These are phyloP conservation scores for Metopia argyrocephala DNA, from an alignment of 2,888 invertebrate genomes.

Conservation along the genomic window DNA sequence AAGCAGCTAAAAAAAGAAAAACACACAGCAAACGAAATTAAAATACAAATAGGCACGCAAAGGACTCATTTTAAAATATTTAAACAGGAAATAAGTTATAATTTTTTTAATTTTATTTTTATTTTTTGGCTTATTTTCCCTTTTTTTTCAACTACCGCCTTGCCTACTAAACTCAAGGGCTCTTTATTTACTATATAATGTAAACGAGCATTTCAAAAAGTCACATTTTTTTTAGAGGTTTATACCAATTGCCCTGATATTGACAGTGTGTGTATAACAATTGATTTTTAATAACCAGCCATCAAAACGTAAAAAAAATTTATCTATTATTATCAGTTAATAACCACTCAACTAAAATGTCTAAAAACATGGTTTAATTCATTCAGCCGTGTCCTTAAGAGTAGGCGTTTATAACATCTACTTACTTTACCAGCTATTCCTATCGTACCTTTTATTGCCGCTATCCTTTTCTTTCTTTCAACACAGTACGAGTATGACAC, in stretches of 20 bases:
- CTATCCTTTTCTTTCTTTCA: not conserved
- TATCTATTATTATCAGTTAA: conserved; percentile 49
- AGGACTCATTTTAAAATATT: conserved; percentile 58
- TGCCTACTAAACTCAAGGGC: not conserved
- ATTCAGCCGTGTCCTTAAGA: conserved; percentile 38
- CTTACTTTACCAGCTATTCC: too few species aligned
- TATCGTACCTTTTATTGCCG: not conserved
- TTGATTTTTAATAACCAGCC: conserved; percentile 62
- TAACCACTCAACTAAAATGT: conserved; percentile 50
- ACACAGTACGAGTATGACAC: not conserved
- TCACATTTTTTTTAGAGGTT: too few species aligned
- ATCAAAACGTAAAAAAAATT: conserved; percentile 43
- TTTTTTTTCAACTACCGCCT: conserved; percentile 30
- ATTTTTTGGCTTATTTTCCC: not conserved
- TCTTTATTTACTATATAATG: not conserved
- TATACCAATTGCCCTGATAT: too few species aligned
- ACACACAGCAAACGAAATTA: not conserved
- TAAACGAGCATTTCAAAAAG: not conserved
- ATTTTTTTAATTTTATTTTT: conserved; percentile 17
- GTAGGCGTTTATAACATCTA: conserved; percentile 52
- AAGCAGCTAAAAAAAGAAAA: conserved; percentile 37
- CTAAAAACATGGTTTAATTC: conserved; percentile 31
- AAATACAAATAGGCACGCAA: conserved; percentile 54
- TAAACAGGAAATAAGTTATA: conserved; percentile 58
- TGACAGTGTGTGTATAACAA: conserved; percentile 49